A percentile compares a stretch with the other conserved stretches of the same genome.
phyloP scores from a whole-genome alignment of 2,113 vertebrate genomes.

The Gymnobelideus leadbeateri region DNA sequence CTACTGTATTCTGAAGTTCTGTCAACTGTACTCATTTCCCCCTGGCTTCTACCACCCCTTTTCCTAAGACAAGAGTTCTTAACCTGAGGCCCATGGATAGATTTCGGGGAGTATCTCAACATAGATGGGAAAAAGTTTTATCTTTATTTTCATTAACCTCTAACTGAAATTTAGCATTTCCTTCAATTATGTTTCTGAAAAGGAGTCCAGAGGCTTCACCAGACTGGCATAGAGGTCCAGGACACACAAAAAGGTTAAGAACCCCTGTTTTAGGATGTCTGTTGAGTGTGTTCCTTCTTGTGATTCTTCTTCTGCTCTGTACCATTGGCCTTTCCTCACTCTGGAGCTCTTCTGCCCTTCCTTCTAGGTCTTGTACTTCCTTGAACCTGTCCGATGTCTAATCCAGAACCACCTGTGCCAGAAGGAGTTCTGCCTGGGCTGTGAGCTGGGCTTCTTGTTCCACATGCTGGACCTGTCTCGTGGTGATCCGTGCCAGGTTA shows the following conservation, averaged over 20 bases:
- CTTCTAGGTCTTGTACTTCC: slow-evolving; percentile 93
- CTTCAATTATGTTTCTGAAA: background rate
- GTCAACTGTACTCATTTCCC: background rate
- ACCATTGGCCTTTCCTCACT: background rate
- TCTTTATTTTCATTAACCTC: background rate
- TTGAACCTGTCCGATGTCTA: slow-evolving; percentile 96
- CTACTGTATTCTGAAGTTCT: background rate
- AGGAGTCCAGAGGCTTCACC: background rate
- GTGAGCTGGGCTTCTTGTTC: slow-evolving; percentile 97
- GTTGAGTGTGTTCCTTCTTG: background rate
- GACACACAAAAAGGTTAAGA: background rate
- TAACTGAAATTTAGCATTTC: background rate
- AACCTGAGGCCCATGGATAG: background rate
- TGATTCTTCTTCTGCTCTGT: background rate
- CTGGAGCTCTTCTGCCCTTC: background rate
- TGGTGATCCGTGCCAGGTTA: slow-evolving; percentile 96
- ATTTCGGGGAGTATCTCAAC: background rate
- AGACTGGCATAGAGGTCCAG: background rate
- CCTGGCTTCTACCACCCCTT: background rate
- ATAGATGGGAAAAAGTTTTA: background rate
- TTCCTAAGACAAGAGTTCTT: background rate
- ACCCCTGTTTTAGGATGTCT: background rate
- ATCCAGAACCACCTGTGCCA: slow-evolving; percentile 98
- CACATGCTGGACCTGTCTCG: slow-evolving; percentile 98
- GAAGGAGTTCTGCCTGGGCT: slow-evolving; percentile 98